Base-by-base conservation (phyloP, 2,113 vertebrate species). In the Menidia beryllina region DNA sequence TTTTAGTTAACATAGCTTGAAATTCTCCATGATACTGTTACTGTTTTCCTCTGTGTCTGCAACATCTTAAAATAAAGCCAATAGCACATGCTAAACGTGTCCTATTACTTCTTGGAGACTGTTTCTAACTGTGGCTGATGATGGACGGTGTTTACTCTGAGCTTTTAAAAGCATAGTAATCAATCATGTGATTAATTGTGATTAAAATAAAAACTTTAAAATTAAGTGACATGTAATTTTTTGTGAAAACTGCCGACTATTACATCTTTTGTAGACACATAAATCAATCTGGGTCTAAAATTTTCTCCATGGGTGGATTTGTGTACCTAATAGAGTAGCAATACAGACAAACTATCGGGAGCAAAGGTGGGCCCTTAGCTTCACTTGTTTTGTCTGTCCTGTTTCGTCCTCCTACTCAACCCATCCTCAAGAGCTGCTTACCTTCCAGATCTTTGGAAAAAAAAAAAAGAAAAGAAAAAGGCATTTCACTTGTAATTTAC, bases 401-500 rank as follows among this genome's bases (percentile, higher is more conserved):
- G 49, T 84, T 81, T 82, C 84, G 85, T 82, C 77, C 75, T 79
- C 79, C 83, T 86, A 79, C 82, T 88, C 81, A 67, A 57, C 55
- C 64, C 76, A 50, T 87, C 75, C 80, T 91, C 82, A 85, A 92
- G 91, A 89, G 91, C 86, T 89, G 91, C 91, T 89, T 90, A 91
- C 88, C 89, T 91, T 91, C 86, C 77, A 83, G 84, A 78, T 85
- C 78, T 89, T 87, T 77, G 20, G 38, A 79, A 89, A 82, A 72
- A 81, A 72, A 86, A 53, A 67, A 84, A 10, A 34, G 10, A 10
- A 34, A 34, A 34, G 1, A 77, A 79, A 75, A 74, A 86, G 80
- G 77, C 66, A 87, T 91, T 85, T 86, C 56, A 77, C 72, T 79
- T 86, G 86, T 89, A 92, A 91, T 93, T 92, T 92, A 92, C 91